phyloP scores from a whole-genome alignment of 2,113 vertebrate genomes.

The Thermophis baileyi region DNA sequence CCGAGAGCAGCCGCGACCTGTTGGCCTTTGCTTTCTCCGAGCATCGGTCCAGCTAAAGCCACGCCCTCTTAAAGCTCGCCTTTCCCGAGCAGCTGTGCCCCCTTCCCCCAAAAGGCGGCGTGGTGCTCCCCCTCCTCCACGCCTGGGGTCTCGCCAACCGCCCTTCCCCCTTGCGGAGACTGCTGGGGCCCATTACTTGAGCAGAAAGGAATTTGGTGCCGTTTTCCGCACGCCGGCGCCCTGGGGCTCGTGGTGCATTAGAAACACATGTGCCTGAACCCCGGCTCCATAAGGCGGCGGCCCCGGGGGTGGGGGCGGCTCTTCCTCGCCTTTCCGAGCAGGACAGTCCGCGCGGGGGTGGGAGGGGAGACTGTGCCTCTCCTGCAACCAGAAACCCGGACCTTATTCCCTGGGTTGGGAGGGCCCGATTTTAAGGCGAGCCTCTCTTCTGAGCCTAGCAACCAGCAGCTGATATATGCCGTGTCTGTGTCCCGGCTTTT shows the following conservation, averaged over 20 bases:
- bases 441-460: neutral
- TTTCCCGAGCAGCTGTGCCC: neutral
- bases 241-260: conserved; percentile 65
- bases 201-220: conserved; percentile 68
- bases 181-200: conserved; percentile 69
- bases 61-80: neutral
- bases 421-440: neutral
- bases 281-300: neutral
- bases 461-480: neutral
- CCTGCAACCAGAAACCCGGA: neutral
- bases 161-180: conserved; percentile 61
- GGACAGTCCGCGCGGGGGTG: neutral
- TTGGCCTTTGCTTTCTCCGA: neutral
- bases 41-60: neutral
- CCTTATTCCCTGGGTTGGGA: neutral
- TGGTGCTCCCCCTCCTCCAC: conserved; percentile 4
- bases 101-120: conserved; percentile 16
- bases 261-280: conserved; percentile 62
- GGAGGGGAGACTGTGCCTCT: neutral
- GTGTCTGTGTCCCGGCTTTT: neutral
- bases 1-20: neutral
- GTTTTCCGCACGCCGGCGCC: conserved; percentile 56
- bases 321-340: neutral
- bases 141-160: conserved; percentile 43
- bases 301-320: neutral